phyloP scores from a whole-genome alignment of 2,797 vertebrate genomes.

The Danio aesculapii region DNA sequence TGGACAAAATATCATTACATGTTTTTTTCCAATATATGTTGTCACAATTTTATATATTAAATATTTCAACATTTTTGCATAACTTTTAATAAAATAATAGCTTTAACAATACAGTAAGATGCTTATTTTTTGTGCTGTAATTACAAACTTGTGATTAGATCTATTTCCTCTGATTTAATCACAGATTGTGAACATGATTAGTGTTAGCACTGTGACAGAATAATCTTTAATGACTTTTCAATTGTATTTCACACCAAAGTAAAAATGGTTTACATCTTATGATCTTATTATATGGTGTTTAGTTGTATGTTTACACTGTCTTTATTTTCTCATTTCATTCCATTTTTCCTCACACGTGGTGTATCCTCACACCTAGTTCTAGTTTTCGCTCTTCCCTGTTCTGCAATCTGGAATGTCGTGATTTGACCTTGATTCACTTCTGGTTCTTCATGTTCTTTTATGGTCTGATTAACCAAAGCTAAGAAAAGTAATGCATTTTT shows the following conservation, averaged over 20 bases:
- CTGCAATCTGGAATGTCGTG: not conserved
- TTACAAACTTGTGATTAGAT: not conserved
- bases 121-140: not conserved
- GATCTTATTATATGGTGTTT: not conserved
- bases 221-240: not conserved
- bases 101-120: not conserved
- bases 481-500: not conserved
- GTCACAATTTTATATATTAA: too few relatives aligned
- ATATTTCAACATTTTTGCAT: not conserved
- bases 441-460: constrained; percentile 2
- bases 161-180: not conserved
- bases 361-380: not conserved
- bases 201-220: not conserved
- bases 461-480: not conserved
- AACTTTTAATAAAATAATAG: not conserved
- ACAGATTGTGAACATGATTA: not conserved
- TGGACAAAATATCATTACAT: too few relatives aligned
- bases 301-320: not conserved
- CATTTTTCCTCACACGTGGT: too few relatives aligned
- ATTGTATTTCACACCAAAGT: not conserved
- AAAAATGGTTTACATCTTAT: not conserved
- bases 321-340: not conserved
- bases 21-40: too few relatives aligned
- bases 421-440: not conserved
- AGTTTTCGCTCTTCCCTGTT: not conserved